A percentile compares a stretch with the other conserved stretches of the same genome.
Conservation (phyloP, 1,140 invertebrate species). For the Nautilus pompilius region DNA sequence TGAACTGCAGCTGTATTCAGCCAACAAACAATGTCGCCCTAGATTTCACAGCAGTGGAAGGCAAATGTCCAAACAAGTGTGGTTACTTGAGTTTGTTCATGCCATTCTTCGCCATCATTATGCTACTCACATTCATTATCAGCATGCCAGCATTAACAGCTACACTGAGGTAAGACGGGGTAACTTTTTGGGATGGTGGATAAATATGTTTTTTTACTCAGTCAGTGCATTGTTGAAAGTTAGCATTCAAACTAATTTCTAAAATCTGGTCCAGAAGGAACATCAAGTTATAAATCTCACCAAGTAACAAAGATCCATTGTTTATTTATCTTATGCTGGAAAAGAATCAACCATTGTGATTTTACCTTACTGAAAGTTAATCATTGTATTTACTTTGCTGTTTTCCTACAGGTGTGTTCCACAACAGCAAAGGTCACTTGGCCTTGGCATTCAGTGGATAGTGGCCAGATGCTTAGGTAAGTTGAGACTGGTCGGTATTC, state of each 20-base stretch:
- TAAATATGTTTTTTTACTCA: too few species aligned
- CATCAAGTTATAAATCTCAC: too few species aligned
- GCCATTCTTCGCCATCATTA: slow-evolving; percentile 29
- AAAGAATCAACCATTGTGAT: too few species aligned
- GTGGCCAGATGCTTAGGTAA: slow-evolving; percentile 43
- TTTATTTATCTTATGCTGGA: too few species aligned
- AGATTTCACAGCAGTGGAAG: slow-evolving; percentile 22
- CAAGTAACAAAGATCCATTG: too few species aligned
- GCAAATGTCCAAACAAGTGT: slow-evolving; percentile 37
- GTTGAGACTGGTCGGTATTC: neutral
- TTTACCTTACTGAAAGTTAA: too few species aligned
- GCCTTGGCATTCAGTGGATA: slow-evolving; percentile 45
- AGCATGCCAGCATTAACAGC: slow-evolving; percentile 46
- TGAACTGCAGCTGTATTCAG: slow-evolving; percentile 4
- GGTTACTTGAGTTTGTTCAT: slow-evolving; percentile 35
- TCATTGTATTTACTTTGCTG: too few species aligned
- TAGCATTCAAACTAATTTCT: too few species aligned
- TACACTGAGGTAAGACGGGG: slow-evolving; percentile 32
- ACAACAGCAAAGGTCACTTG: slow-evolving; percentile 37
- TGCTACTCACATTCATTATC: slow-evolving; percentile 35
- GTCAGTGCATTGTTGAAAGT: too few species aligned
- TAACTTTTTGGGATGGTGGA: neutral
- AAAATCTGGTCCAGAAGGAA: too few species aligned
- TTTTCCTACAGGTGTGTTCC: slow-evolving; percentile 35
- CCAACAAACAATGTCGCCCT: neutral